Evolutionary conservation across 2,888 invertebrate species (phyloP).

Genomic region (Oligia fasciuncula): DNA sequence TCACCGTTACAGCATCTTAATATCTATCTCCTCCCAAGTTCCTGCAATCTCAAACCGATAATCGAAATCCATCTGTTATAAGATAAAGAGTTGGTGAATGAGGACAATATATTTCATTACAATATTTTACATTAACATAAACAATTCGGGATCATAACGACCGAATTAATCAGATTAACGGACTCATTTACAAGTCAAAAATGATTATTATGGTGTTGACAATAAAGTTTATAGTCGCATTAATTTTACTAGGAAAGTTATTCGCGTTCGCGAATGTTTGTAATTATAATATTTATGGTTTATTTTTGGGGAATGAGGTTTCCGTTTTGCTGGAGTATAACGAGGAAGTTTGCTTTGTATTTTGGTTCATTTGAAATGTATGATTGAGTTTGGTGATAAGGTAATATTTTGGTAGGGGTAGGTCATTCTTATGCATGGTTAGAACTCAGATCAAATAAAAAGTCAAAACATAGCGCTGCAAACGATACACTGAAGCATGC

Average conservation of each 20-base stretch:
- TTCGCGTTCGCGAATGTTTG: slow-evolving; percentile 53
- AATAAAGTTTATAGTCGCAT: slow-evolving; percentile 65
- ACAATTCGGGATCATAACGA: slow-evolving; percentile 62
- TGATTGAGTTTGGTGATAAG: neutral
- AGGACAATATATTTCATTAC: slow-evolving; percentile 53
- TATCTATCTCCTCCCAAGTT: slow-evolving; percentile 8
- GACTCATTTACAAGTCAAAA: slow-evolving; percentile 68
- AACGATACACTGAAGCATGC: too few species aligned
- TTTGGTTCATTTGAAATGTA: slow-evolving; percentile 4
- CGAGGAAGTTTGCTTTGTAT: neutral
- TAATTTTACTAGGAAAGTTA: slow-evolving; percentile 62
- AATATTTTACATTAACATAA: slow-evolving; percentile 66
- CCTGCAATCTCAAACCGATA: slow-evolving; percentile 33
- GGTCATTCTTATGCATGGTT: neutral
- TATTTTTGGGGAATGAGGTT: slow-evolving; percentile 37
- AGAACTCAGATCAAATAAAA: too few species aligned
- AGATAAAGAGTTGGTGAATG: slow-evolving; percentile 58
- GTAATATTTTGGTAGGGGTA: neutral
- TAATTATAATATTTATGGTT: slow-evolving; percentile 56
- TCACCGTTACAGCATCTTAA: neutral
- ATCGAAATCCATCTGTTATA: slow-evolving; percentile 37
- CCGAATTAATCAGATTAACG: slow-evolving; percentile 65
- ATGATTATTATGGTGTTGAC: slow-evolving; percentile 65
- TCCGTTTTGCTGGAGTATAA: slow-evolving; percentile 10
- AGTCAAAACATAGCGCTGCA: too few species aligned